Evolutionary conservation across 2,113 vertebrate genomes (phyloP), one percentile per base, ranked within the genome.

Genomic region (Ifrita kowaldi): DNA sequence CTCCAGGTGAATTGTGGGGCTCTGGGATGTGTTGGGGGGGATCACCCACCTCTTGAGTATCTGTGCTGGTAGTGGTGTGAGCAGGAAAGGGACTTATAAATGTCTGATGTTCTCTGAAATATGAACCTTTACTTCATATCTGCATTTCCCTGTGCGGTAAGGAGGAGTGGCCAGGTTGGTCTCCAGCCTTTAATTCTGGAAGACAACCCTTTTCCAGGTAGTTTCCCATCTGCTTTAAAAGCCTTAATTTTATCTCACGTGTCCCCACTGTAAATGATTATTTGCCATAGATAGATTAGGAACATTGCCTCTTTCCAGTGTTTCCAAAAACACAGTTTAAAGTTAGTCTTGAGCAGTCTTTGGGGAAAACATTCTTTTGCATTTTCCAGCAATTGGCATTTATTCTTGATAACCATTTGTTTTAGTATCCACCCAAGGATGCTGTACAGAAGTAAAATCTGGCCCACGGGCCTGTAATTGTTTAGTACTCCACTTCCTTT

Each of bases 321-420:
- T 73, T 93, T 92, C 75, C 47, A 83, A 77, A 90, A 84, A 24
- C 59, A 77, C 81, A 84, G 71, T 80, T 92, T 62, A 81, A 88
- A 93, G 73, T 83, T 88, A 92, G 21, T 81, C n/a, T 73, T 63
- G 41, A 96, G 46, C 33, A 74, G 55, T 55, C 85, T 74, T 80
- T 79, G 55, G 95, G 85, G 92, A 80, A 83, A 90, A 55, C 27
- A 21, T 88, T 74, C 46, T 90, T 96, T 93, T 95, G 76, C 80
- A 78, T 89, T 96, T 93, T 77, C 30, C 7, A 2, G 17, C 47
- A 77, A 28, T 46, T 95, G 63, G 55, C 55, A 24, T 80, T 92
- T 95, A 55, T 81, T 96, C 71, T 89, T 89, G 76, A 88, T 89
- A 95, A 67, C 89, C 88, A 67, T 95, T 93, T 92, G 59, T 39